Percentiles rank a stretch among this genome's conserved stretches.
Conservation (phyloP, 92 coral and sea anemone species). For the Siderastrea radians region DNA sequence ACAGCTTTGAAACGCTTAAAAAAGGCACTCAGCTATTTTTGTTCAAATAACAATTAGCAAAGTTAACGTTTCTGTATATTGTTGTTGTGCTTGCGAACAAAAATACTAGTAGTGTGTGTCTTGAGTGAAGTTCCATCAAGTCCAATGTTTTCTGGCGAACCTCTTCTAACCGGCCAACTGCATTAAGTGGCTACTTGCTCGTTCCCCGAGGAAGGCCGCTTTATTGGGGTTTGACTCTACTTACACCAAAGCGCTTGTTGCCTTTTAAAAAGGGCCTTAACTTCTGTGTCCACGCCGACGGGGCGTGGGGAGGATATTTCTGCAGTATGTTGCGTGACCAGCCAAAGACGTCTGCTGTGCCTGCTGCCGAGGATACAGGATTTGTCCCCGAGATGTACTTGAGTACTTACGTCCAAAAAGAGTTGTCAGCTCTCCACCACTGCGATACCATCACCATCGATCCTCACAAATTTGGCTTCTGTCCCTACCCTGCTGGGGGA, state of each 20-base stretch:
- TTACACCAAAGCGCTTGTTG: not conserved
- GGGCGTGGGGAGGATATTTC: slow-evolving; percentile 97
- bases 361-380: slow-evolving; percentile 24
- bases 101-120: too few relatives aligned
- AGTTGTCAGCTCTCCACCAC: slow-evolving; percentile 65
- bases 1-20: too few relatives aligned
- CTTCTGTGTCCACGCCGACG: slow-evolving; percentile 79
- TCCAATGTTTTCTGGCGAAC: too few relatives aligned
- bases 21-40: too few relatives aligned
- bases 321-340: slow-evolving; percentile 88
- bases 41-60: too few relatives aligned
- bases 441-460: slow-evolving; percentile 92
- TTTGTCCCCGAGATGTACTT: slow-evolving; percentile 79
- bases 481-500: slow-evolving; percentile 90
- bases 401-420: slow-evolving; percentile 69
- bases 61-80: too few relatives aligned
- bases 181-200: too few relatives aligned
- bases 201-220: too few relatives aligned
- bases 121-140: too few relatives aligned
- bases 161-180: too few relatives aligned
- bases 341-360: slow-evolving; percentile 22
- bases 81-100: too few relatives aligned
- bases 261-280: slow-evolving; percentile 64
- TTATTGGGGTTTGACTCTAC: too few relatives aligned
- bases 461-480: slow-evolving; percentile 94